Evolutionary conservation across 1,140 invertebrate genomes (phyloP).

Genomic region (Diorhabda elongata): DNA sequence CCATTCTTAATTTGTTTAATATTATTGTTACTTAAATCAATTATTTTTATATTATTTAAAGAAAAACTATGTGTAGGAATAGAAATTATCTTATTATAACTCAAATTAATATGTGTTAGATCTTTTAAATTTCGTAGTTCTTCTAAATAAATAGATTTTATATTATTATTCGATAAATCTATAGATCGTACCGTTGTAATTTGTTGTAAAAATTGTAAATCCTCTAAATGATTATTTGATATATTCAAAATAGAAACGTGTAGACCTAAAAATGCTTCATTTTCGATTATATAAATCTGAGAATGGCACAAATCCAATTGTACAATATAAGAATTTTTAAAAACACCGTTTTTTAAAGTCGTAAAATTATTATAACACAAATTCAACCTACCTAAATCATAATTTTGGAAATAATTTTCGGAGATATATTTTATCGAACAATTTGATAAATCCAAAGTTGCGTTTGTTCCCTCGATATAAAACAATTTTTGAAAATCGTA

Average conservation of each 20-base stretch:
- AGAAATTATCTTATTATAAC: conserved; percentile 1
- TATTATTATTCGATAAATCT: conserved; percentile 15
- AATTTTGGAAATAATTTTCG: conserved; percentile 8
- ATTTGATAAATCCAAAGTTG: conserved; percentile 12
- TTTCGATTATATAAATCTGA: conserved; percentile 12
- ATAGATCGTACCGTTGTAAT: conserved; percentile 1
- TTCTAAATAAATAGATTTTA: conserved; percentile 1
- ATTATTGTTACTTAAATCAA: conserved; percentile 15
- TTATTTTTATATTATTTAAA: background rate
- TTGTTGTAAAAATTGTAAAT: conserved; percentile 10
- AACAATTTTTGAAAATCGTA: conserved; percentile 14
- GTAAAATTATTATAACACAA: conserved; percentile 10
- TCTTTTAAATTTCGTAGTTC: background rate
- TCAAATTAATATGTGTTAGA: background rate
- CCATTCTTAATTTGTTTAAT: conserved; percentile 8
- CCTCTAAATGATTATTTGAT: conserved; percentile 12
- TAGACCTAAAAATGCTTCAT: conserved; percentile 3
- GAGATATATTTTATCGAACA: conserved; percentile 11
- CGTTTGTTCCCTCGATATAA: conserved; percentile 7
- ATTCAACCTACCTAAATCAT: conserved; percentile 10
- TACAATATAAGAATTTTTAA: conserved; percentile 14
- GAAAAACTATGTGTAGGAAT: background rate
- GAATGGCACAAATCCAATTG: conserved; percentile 20
- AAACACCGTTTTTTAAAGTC: conserved; percentile 2
- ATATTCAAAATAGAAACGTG: conserved; percentile 12